phyloP scores from a whole-genome alignment of 2,797 vertebrate species.

The Gymnoscopelus braueri region DNA sequence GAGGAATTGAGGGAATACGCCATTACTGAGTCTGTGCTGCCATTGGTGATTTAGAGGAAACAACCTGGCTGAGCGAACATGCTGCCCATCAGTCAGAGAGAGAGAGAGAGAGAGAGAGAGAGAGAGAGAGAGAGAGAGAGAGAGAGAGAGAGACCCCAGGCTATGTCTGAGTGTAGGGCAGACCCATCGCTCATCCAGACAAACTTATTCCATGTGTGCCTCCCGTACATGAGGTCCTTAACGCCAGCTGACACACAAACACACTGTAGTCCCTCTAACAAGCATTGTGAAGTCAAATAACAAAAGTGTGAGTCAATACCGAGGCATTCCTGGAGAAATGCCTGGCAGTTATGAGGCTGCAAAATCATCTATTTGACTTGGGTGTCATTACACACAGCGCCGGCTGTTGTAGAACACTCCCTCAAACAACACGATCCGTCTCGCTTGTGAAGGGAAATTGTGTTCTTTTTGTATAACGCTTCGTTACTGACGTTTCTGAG shows the following conservation, averaged over 20 bases:
- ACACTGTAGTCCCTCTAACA: background rate
- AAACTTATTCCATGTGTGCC: constrained; percentile 33
- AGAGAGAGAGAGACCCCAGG: constrained; percentile 12
- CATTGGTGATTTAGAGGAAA: constrained; percentile 7
- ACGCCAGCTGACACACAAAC: constrained; percentile 18
- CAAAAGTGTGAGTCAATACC: background rate
- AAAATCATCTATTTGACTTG: background rate
- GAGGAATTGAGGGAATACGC: constrained; percentile 19
- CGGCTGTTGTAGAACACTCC: background rate
- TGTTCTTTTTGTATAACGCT: too few relatives aligned
- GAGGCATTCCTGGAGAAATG: background rate
- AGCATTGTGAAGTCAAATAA: background rate
- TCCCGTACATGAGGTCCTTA: constrained; percentile 4
- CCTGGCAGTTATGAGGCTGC: background rate
- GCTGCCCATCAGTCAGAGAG: constrained; percentile 29
- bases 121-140: constrained; percentile 5
- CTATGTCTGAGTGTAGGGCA: constrained; percentile 32
- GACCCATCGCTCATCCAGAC: constrained; percentile 28
- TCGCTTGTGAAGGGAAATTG: too few relatives aligned
- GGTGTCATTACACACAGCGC: background rate
- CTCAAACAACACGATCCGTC: background rate
- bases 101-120: constrained; percentile 7
- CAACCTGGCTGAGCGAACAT: constrained; percentile 29
- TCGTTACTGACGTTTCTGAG: too few relatives aligned
- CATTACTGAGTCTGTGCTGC: constrained; percentile 27